phyloP scores from a whole-genome alignment of 2,888 invertebrate species.

The Pilophorus perplexus region DNA sequence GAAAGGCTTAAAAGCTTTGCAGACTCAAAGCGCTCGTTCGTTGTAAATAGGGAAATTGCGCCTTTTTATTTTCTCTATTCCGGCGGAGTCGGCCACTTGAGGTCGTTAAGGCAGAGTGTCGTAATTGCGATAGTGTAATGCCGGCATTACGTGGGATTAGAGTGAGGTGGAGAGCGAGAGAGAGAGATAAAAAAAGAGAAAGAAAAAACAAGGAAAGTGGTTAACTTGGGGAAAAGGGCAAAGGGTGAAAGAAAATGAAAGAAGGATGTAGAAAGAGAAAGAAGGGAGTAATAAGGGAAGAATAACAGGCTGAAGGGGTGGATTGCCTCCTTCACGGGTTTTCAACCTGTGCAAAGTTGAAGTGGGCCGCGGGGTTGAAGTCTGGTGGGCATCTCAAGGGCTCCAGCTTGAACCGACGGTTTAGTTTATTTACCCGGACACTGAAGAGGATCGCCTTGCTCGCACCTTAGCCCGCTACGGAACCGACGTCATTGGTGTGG shows the following conservation, averaged over 20 bases:
- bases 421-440: no score
- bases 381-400: no score
- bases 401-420: no score
- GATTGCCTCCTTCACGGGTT: slow-evolving; percentile 26
- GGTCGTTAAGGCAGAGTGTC: slow-evolving; percentile 12
- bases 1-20: no score
- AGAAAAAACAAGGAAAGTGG: not conserved
- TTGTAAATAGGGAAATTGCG: no score
- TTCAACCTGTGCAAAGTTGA: not conserved
- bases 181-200: not conserved
- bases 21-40: no score
- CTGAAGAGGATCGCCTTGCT: slow-evolving; percentile 1
- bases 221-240: not conserved
- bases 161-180: slow-evolving; percentile 11
- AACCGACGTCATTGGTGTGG: no score
- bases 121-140: slow-evolving; percentile 26
- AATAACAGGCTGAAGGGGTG: slow-evolving; percentile 17
- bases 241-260: not conserved
- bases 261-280: not conserved
- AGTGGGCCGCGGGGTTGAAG: no score
- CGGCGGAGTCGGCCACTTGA: no score
- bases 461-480: not conserved
- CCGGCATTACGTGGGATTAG: slow-evolving; percentile 26
- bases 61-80: slow-evolving; percentile 15
- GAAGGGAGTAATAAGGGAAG: slow-evolving; percentile 19